Base-by-base conservation (phyloP, 2,888 invertebrate species). In the Onthophagus sagittarius region DNA sequence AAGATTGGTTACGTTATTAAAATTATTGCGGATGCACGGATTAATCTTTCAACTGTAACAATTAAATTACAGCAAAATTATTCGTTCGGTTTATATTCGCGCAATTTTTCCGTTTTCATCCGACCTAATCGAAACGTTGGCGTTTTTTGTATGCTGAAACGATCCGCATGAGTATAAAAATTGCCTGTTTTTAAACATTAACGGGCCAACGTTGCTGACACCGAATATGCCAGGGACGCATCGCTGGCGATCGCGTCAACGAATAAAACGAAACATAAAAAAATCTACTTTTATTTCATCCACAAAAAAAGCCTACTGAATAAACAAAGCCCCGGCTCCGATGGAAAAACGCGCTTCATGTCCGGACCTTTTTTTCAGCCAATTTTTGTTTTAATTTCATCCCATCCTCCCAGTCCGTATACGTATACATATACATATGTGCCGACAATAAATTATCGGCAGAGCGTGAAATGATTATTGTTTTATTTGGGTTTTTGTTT, bases 381-480 rank as follows among this genome's bases (percentile, higher is more conserved):
- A 67, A 67, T 67, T 67, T 67, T 67, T 67, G 67, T 67, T 67
- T 67, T 67, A 67, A 67, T 67, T 67, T 67, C 67, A 67, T 67
- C 23, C 32, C 32, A 23, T 23, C 67, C 32, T 15, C 23, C 64
- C n/a, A 11, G 65, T 65, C 65, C 63, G 15, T n/a, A n/a, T n/a
- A n/a, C n/a, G n/a, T n/a, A n/a, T n/a, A n/a, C n/a, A 15, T 31
- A n/a, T 15, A 67, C 67, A 31, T 23, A 23, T 67, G 67, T 33
- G 63, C 39, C 65, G 71, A 73, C 73, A 73, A 73, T 73, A 73
- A 73, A 73, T 73, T 73, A 73, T 69, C 62, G 69, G 63, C 33
- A 64, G 67, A 71, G 71, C 73, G 62, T 67, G 65, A 73, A 73
- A 73, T 73, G 71, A 73, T 73, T 71, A 53, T 67, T 67, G 67